Evolutionary conservation across 2,113 vertebrate genomes (phyloP).

Genomic region (Calidris pygmaea): DNA sequence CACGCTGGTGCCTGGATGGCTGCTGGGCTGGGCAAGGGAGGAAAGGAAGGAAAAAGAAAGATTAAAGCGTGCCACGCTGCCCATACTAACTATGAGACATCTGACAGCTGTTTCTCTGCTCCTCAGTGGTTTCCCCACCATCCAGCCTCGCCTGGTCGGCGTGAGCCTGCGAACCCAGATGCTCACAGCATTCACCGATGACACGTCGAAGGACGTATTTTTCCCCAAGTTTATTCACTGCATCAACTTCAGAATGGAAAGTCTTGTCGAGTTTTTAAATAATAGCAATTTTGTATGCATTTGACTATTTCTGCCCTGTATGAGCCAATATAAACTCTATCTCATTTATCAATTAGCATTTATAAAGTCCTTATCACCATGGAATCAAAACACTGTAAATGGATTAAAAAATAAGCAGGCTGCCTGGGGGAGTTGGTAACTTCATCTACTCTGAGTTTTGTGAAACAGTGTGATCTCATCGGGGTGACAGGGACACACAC

Average conservation of each 20-base stretch:
- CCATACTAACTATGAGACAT: neutral
- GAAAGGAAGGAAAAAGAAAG: neutral
- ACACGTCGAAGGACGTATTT: fast-evolving
- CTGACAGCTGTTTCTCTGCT: neutral
- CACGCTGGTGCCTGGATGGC: neutral
- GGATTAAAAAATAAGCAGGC: conserved; percentile 59
- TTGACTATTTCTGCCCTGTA: conserved; percentile 37
- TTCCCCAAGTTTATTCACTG: neutral
- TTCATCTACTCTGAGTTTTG: neutral
- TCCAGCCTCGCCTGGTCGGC: neutral
- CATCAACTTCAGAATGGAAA: neutral
- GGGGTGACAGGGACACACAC: neutral
- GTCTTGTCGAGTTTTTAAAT: neutral
- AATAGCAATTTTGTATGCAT: conserved; percentile 9
- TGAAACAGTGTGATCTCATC: neutral
- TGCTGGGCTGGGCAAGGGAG: neutral
- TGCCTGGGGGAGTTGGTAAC: conserved; percentile 43
- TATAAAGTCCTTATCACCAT: conserved; percentile 64
- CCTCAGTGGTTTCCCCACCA: neutral
- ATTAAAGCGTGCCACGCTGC: neutral
- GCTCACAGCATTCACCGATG: neutral
- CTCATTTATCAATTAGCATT: conserved; percentile 68
- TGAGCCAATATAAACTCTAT: conserved; percentile 36
- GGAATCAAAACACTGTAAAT: conserved; percentile 60
- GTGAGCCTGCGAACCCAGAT: neutral